A percentile compares a stretch with the other conserved stretches of the same genome.
Conservation (phyloP, 2,797 vertebrate genomes). For the Thaleichthys pacificus region DNA sequence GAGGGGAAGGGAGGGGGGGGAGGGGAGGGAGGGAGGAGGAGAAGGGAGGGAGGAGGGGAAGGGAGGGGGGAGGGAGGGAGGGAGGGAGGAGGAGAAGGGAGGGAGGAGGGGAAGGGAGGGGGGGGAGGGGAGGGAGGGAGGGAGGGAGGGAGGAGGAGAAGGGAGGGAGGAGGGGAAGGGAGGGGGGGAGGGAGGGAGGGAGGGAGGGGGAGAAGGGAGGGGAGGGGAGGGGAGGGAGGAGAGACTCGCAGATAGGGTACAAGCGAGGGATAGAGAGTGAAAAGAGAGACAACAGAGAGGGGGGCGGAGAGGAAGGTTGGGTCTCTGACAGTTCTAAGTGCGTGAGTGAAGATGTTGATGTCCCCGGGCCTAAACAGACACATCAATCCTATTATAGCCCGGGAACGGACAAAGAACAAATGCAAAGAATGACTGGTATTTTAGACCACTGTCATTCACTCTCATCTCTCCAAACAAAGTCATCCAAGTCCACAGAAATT, state of each 20-base stretch:
- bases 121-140: neutral
- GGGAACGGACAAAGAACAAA: neutral
- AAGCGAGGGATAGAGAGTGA: neutral
- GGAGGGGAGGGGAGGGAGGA: neutral
- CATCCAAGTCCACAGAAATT: neutral
- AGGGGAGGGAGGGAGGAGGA: neutral
- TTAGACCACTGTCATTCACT: neutral
- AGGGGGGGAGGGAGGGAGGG: too few relatives aligned
- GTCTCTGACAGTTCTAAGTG: neutral
- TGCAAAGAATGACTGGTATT: neutral
- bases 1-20: neutral
- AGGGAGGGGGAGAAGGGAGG: neutral
- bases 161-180: neutral
- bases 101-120: neutral
- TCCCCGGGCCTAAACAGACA: neutral
- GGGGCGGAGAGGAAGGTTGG: neutral
- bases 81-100: neutral
- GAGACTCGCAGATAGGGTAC: neutral
- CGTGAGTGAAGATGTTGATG: constrained; percentile 4
- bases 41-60: neutral
- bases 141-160: neutral
- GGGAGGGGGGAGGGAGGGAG: neutral
- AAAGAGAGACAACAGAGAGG: neutral
- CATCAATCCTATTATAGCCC: neutral
- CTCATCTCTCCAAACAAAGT: neutral